Percentiles rank a stretch among this genome's conserved stretches.
Conservation (phyloP, 2,113 vertebrate species). For the Hypomesus transpacificus region DNA sequence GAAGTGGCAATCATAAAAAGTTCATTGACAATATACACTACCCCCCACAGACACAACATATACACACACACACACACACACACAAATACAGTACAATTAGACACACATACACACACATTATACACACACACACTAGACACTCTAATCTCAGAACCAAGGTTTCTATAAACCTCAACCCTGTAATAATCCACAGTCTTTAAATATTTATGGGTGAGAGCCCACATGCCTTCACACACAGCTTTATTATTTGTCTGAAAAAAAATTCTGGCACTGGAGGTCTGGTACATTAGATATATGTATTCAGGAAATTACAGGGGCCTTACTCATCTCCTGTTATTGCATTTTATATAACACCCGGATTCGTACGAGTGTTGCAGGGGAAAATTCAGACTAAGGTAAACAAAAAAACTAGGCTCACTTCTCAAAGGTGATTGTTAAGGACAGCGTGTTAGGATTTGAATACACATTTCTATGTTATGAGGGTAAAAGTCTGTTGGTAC, state of each 20-base stretch:
- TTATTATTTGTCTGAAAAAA: slow-evolving; percentile 65
- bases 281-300: slow-evolving; percentile 36
- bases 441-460: slow-evolving; percentile 5
- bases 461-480: neutral
- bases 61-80: neutral
- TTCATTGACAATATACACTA: neutral
- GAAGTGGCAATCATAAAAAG: neutral
- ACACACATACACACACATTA: neutral
- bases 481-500: too few species aligned
- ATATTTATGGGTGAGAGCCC: slow-evolving; percentile 58
- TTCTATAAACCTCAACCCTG: slow-evolving; percentile 43
- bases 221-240: slow-evolving; percentile 34
- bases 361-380: slow-evolving; percentile 39
- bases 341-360: slow-evolving; percentile 7
- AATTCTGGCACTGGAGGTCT: slow-evolving; percentile 39
- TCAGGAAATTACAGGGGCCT: slow-evolving; percentile 38
- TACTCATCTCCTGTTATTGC: slow-evolving; percentile 35
- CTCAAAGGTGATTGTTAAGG: slow-evolving; percentile 30
- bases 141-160: slow-evolving; percentile 42
- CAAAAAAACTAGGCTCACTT: slow-evolving; percentile 21
- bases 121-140: slow-evolving; percentile 21
- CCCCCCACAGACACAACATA: neutral
- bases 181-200: slow-evolving; percentile 61
- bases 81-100: neutral
- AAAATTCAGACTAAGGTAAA: slow-evolving; percentile 33